These are phyloP conservation scores for Gulo gulo DNA, from an alignment of 2,113 vertebrate species.

Conservation along the genomic window DNA sequence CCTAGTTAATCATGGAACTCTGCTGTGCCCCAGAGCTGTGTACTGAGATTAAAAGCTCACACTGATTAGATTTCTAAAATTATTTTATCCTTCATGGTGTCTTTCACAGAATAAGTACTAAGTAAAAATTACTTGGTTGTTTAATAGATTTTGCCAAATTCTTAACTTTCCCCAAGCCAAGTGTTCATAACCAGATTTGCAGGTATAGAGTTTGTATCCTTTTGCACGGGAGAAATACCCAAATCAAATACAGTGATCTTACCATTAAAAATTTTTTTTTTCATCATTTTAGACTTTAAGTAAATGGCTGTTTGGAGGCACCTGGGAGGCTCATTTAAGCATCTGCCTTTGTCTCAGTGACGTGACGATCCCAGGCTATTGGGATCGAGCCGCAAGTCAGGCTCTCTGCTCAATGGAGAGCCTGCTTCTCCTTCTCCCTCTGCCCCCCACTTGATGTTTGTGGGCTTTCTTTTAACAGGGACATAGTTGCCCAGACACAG, in stretches of 20 bases:
- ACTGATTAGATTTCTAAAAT: not conserved
- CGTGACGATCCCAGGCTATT: not conserved
- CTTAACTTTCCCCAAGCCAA: not conserved
- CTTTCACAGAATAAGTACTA: not conserved
- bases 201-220: constrained; percentile 13
- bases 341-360: not conserved
- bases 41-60: constrained; percentile 16
- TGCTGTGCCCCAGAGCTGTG: not conserved
- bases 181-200: not conserved
- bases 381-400: not conserved
- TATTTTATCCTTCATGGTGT: not conserved
- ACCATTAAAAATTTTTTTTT: not conserved
- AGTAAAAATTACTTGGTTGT: not conserved
- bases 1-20: not conserved
- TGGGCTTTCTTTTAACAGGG: not conserved
- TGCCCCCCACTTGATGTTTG: not conserved
- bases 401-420: not conserved
- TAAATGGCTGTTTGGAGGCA: not conserved
- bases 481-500: not conserved
- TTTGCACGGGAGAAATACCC: constrained; percentile 49
- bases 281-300: not conserved
- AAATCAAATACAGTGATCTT: constrained; percentile 8
- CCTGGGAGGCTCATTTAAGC: not conserved
- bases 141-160: not conserved
- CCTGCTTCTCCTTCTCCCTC: not conserved